Evolutionary conservation across 2,797 vertebrate genomes (phyloP).

Genomic region (Rhyacichthys aspro): DNA sequence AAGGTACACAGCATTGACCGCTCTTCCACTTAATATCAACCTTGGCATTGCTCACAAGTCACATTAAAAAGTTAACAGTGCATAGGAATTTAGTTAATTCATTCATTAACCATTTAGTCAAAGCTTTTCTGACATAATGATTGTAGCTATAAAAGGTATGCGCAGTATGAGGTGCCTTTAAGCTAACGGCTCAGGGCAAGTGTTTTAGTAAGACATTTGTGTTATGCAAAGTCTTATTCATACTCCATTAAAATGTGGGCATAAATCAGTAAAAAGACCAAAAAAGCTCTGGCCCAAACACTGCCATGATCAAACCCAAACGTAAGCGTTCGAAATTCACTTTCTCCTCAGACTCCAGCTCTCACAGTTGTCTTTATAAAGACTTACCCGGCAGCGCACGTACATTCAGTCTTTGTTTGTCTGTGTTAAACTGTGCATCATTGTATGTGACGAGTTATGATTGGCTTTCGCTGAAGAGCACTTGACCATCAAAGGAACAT

Average conservation of each 20-base stretch:
- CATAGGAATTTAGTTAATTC: constrained; percentile 8
- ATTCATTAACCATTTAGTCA: neutral
- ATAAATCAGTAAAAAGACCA: too few relatives aligned
- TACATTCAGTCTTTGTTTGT: constrained; percentile 10
- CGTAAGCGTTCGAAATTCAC: too few relatives aligned
- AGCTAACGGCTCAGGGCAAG: neutral
- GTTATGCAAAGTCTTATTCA: too few relatives aligned
- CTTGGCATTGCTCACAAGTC: constrained; percentile 5
- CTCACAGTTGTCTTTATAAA: neutral
- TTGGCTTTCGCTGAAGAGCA: constrained; percentile 53
- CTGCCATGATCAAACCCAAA: too few relatives aligned
- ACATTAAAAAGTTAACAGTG: constrained; percentile 1
- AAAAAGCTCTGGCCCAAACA: too few relatives aligned
- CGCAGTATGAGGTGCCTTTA: constrained; percentile 12
- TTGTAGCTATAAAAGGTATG: constrained; percentile 12
- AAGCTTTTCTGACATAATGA: constrained; percentile 9
- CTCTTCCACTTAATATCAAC: constrained; percentile 26
- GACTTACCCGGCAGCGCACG: neutral
- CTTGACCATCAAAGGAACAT: constrained; percentile 53
- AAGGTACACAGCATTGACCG: neutral
- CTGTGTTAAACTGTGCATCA: constrained; percentile 10
- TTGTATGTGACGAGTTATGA: constrained; percentile 28
- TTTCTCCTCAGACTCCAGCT: constrained; percentile 1
- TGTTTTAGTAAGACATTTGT: too few relatives aligned
- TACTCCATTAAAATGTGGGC: too few relatives aligned